Base-by-base conservation (phyloP, 2,888 invertebrate genomes). In the Eupithecia vulgata region DNA sequence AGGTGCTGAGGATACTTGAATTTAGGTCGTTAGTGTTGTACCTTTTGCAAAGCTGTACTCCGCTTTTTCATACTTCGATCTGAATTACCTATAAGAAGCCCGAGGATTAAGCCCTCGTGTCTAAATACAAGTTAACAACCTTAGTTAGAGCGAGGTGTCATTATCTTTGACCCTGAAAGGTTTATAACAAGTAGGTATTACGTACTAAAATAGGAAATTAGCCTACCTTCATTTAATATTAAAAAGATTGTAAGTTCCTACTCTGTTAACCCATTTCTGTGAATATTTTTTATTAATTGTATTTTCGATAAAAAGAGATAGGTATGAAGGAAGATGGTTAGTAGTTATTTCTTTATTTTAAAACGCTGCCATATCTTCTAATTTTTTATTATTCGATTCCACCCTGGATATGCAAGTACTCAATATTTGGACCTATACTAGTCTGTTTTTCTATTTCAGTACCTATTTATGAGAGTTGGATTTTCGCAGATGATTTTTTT, bases 1-100 rank as follows among this genome's bases (percentile, higher is more conserved):
- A 89, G 84, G 85, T 86, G 85, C 62, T 84, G 84, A 83, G 87
- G 80, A 86, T 86, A 85, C 85, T 81, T 82, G 84, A 89, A 93
- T 91, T 93, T 91, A 88, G 94, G 94, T 92, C 93, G 92, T 79
- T 80, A 82, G 81, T 72, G 76, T 79, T 84, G 79, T 86, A 88
- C 85, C 85, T 89, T 83, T 84, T 84, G 83, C 78, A 75, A 81
- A 81, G 35, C 21, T 35, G n/a, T n/a, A 64, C 37, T 37, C 21
- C 21, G 10, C 52, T 21, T 21, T 64, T 64, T 64, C 37, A n/a
- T 62, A n/a, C 1, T 35, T n/a, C 13, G 10, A 35, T 64, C 34
- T 35, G 35, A 30, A 52, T n/a, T n/a, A n/a, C n/a, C n/a, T n/a
- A n/a, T n/a, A n/a, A n/a, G n/a, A n/a, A n/a, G n/a, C n/a, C n/a